Evolutionary conservation across 1,140 invertebrate genomes (phyloP), one percentile per base, ranked within the genome.

Genomic region (Capitella teleta): DNA sequence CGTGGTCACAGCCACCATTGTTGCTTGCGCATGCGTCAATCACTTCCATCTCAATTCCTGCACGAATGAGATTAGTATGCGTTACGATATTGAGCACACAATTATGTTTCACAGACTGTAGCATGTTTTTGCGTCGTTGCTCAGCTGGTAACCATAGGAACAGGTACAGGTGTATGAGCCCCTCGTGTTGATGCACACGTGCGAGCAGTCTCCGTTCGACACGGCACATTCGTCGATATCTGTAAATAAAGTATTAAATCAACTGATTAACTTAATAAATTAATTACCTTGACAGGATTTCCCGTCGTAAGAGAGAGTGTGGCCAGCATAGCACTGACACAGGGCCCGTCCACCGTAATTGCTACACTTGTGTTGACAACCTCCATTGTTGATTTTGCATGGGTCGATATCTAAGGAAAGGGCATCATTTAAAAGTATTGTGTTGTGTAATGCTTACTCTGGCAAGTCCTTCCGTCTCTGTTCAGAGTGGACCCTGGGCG

Each of bases 281-380:
- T n/a, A n/a, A n/a, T n/a, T n/a, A 43, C 49, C 49, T 44, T 28
- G 16, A 23, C 49, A 51, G 2, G 49, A 28, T 16, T 32, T 42
- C 18, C 38, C n/a, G 40, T 51, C 49, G n/a, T 21, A n/a, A 12
- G 23, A 18, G 25, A 51, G 37, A 21, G 18, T 25, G 40, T 26
- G 44, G n/a, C 49, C 49, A n/a, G 37, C 28, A 14, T 43, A 26
- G 49, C 49, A 51, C 40, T 51, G 38, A 44, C 49, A 51, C n/a
- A 46, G 1, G 21, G 40, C 37, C 10, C 19, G 23, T 8, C 40
- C 49, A 3, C 38, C 37, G 32, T 28, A 30, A 28, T 78, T 77
- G 16, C 63, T 64, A 55, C 77, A 79, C 37, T 61, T 63, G 43
- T 72, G 75, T 23, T 64, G 64, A 60, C 67, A 77, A 25, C 68